Conservation (phyloP, 1,140 invertebrate species). For the Lineus longissimus region DNA sequence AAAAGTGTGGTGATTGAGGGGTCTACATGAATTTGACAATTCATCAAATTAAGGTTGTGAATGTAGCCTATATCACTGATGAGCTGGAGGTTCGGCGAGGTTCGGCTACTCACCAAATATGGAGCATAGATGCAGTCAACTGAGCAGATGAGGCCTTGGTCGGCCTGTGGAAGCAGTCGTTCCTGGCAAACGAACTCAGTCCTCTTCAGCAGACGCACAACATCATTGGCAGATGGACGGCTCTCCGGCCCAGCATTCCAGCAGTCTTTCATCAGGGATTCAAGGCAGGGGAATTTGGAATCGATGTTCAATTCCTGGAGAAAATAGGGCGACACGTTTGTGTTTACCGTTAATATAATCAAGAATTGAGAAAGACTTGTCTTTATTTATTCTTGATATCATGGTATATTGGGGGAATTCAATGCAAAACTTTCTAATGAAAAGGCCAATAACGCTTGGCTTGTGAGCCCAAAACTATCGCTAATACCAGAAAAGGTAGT, state of each 20-base stretch:
- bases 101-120: too few relatives aligned
- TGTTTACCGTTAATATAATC: neutral
- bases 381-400: too few relatives aligned
- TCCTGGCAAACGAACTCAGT: slow-evolving; percentile 28
- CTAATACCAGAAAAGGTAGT: too few relatives aligned
- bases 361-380: neutral
- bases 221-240: slow-evolving; percentile 27
- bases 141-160: neutral
- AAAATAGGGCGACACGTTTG: slow-evolving; percentile 11
- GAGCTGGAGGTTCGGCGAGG: too few relatives aligned
- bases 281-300: slow-evolving; percentile 31
- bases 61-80: too few relatives aligned
- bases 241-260: slow-evolving; percentile 24
- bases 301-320: slow-evolving; percentile 39
- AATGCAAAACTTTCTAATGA: too few relatives aligned
- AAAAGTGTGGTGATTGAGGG: neutral
- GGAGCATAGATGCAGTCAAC: neutral
- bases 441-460: too few relatives aligned
- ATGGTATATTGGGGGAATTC: too few relatives aligned
- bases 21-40: neutral
- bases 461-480: too few relatives aligned
- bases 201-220: slow-evolving; percentile 23
- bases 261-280: slow-evolving; percentile 30
- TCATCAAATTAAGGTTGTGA: too few relatives aligned
- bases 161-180: neutral